Percentiles rank a stretch among this genome's conserved stretches.
phyloP scores from a whole-genome alignment of 2,113 vertebrate species.

The Calyptommatus sinebrachiatus region DNA sequence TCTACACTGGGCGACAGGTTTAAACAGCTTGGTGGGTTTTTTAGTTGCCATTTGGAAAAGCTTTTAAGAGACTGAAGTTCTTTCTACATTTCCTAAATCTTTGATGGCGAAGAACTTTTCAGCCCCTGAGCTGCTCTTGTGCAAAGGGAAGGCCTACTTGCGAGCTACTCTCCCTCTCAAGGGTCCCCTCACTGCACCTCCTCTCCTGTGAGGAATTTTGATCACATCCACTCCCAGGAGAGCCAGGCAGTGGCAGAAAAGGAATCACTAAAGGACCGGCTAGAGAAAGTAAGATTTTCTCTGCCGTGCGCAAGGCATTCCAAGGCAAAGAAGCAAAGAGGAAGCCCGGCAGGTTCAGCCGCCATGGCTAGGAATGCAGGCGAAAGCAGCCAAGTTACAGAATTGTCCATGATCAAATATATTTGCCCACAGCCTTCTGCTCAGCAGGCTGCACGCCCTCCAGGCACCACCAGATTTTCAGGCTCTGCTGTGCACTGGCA shows the following conservation, averaged over 20 bases:
- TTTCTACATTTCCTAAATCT: not conserved
- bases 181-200: too few relatives aligned
- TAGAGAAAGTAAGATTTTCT: not conserved
- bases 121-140: too few relatives aligned
- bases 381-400: not conserved
- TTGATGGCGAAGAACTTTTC: not conserved
- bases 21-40: not conserved
- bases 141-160: too few relatives aligned
- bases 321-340: not conserved
- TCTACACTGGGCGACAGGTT: not conserved
- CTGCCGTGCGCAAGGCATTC: too few relatives aligned
- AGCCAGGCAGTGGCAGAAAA: too few relatives aligned
- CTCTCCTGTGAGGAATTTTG: too few relatives aligned
- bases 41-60: not conserved
- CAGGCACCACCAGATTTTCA: not conserved
- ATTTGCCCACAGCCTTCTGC: not conserved
- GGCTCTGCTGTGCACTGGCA: not conserved
- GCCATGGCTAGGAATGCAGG: too few relatives aligned
- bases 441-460: too few relatives aligned
- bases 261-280: too few relatives aligned
- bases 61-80: not conserved
- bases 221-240: not conserved
- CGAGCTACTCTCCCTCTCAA: too few relatives aligned
- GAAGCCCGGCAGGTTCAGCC: not conserved
- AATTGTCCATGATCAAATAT: not conserved